Percentiles rank a stretch among this genome's conserved stretches.
Conservation (phyloP, 2,797 vertebrate genomes). For the Chromobotia macracanthus region DNA sequence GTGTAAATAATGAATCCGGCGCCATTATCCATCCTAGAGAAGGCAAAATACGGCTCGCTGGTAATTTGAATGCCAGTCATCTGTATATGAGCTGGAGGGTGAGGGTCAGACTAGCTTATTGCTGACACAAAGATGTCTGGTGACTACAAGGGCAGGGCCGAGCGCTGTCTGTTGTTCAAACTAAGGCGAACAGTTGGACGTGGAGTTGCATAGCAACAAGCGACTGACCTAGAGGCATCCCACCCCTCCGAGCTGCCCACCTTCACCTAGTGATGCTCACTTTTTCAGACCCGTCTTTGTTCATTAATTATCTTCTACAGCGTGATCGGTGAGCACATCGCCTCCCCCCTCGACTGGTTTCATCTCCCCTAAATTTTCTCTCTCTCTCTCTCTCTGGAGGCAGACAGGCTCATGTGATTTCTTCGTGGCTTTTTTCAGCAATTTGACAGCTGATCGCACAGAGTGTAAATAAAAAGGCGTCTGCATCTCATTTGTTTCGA, state of each 20-base stretch:
- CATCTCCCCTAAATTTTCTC: constrained; percentile 7
- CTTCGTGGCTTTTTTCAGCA: constrained; percentile 27
- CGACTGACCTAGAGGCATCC: constrained; percentile 75
- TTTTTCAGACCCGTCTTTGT: constrained; percentile 58
- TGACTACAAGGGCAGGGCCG: constrained; percentile 67
- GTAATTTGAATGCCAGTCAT: constrained; percentile 66
- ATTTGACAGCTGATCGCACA: constrained; percentile 51
- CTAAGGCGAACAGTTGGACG: constrained; percentile 59
- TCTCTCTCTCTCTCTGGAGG: constrained; percentile 9
- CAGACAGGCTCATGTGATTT: constrained; percentile 41
- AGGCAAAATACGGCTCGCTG: constrained; percentile 48
- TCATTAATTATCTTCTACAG: constrained; percentile 60
- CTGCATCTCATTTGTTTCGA: constrained; percentile 49
- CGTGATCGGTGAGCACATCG: constrained; percentile 42
- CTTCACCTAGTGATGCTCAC: constrained; percentile 61
- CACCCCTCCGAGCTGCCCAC: constrained; percentile 68
- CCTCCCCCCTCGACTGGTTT: constrained; percentile 17
- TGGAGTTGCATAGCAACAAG: constrained; percentile 84
- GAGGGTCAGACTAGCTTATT: constrained; percentile 57
- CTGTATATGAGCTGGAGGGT: constrained; percentile 46
- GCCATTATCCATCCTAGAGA: constrained; percentile 52
- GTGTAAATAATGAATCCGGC: constrained; percentile 60
- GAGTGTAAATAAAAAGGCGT: constrained; percentile 52
- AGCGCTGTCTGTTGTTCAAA: constrained; percentile 62
- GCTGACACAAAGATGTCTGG: constrained; percentile 55